A percentile compares a stretch with the other conserved stretches of the same genome.
phyloP scores from a whole-genome alignment of 1,140 invertebrate genomes.

The Bombus cullumanus region DNA sequence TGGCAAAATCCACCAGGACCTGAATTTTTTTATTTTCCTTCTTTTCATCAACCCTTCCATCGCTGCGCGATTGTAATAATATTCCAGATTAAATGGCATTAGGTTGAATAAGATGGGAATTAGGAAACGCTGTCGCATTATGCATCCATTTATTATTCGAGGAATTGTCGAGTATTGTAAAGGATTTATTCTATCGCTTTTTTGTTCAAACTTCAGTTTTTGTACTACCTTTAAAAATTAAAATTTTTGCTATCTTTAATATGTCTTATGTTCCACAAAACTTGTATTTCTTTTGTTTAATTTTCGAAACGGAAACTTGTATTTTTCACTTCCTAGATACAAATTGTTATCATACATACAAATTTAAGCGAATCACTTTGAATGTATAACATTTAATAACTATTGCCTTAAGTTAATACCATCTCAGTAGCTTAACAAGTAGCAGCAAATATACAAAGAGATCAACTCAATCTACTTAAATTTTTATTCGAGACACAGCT shows the following conservation, averaged over 20 bases:
- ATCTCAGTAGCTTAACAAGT: background rate
- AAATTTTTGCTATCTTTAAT: background rate
- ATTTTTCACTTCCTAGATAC: background rate
- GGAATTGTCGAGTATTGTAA: background rate
- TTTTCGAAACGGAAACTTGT: background rate
- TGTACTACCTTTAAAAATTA: background rate
- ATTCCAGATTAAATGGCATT: background rate
- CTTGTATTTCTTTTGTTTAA: background rate
- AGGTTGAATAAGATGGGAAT: background rate
- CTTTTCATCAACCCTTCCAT: background rate
- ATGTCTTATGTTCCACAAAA: background rate
- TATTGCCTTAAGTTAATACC: background rate
- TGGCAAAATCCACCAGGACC: background rate
- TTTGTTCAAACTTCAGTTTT: too few species aligned
- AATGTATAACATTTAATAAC: background rate
- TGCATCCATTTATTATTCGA: background rate
- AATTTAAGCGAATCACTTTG: too few species aligned
- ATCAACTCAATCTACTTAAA: too few species aligned
- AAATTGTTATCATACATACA: too few species aligned
- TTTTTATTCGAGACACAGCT: background rate
- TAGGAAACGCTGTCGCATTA: background rate
- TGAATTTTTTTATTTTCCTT: background rate
- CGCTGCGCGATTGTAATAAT: constrained; percentile 4
- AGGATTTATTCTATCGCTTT: too few species aligned
- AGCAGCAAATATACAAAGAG: background rate